Evolutionary conservation across 2,888 invertebrate species (phyloP).

Genomic region (Tinea trinotella): DNA sequence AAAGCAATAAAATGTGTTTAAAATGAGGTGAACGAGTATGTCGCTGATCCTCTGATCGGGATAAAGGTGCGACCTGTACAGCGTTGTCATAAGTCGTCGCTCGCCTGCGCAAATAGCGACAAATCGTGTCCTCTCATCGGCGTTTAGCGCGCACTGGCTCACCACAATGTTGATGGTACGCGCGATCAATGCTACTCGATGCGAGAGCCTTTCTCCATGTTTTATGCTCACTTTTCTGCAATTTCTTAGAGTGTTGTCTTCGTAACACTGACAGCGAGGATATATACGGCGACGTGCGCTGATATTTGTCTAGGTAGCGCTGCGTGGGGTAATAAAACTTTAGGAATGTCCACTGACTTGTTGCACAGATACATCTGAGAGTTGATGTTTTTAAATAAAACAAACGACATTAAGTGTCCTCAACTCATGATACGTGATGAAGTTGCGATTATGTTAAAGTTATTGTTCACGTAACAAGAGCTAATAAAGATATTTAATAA

Average conservation of each 20-base stretch:
- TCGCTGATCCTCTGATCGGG: slow-evolving; percentile 29
- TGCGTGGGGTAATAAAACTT: slow-evolving; percentile 47
- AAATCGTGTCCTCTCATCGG: slow-evolving; percentile 42
- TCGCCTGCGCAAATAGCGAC: slow-evolving; percentile 50
- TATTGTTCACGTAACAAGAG: background rate
- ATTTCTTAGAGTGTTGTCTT: slow-evolving; percentile 55
- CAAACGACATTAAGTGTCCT: background rate
- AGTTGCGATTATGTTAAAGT: background rate
- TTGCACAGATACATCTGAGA: slow-evolving; percentile 2
- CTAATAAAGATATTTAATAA: background rate
- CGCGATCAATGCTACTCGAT: slow-evolving; percentile 47
- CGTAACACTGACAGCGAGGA: slow-evolving; percentile 49
- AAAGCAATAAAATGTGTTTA: background rate
- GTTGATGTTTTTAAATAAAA: background rate
- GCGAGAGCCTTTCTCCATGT: slow-evolving; percentile 42
- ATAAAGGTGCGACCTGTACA: slow-evolving; percentile 37
- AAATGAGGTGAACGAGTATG: background rate
- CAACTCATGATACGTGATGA: background rate
- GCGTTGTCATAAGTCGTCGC: slow-evolving; percentile 48
- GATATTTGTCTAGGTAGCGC: slow-evolving; percentile 64
- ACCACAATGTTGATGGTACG: slow-evolving; percentile 41
- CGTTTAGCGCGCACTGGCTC: slow-evolving; percentile 19
- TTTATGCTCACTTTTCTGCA: slow-evolving; percentile 61
- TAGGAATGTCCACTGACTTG: slow-evolving; percentile 13
- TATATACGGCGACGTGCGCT: slow-evolving; percentile 54